Percentiles rank a stretch among this genome's conserved stretches.
Evolutionary conservation across 30 jellyfish, hydroid and myxozoan genomes (phyloP).

Genomic region (Sanderia malayensis): DNA sequence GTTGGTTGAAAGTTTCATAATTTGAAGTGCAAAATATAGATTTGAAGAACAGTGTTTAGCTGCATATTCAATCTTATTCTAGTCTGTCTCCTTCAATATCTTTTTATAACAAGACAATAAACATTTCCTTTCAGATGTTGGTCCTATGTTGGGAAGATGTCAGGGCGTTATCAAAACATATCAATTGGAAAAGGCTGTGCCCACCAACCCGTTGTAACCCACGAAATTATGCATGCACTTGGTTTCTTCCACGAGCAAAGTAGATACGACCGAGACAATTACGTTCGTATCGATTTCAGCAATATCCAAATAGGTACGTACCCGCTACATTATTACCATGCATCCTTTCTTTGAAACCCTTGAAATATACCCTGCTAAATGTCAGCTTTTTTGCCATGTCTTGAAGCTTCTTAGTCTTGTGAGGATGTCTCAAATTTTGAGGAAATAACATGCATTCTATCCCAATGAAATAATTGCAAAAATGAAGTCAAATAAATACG

Average conservation of each 20-base stretch:
- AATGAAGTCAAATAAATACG: too few relatives aligned
- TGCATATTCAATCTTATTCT: background rate
- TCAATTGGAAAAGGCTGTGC: slow-evolving; percentile 51
- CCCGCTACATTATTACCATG: too few relatives aligned
- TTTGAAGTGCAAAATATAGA: background rate
- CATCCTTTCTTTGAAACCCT: too few relatives aligned
- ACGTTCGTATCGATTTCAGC: slow-evolving; percentile 13
- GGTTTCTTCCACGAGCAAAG: slow-evolving; percentile 65
- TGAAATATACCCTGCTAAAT: too few relatives aligned
- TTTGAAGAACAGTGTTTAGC: background rate
- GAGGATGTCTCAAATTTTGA: too few relatives aligned
- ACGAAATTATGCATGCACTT: slow-evolving; percentile 65
- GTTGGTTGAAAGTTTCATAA: background rate
- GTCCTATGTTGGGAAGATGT: slow-evolving; percentile 29
- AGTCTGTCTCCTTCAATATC: too few relatives aligned
- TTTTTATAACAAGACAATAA: too few relatives aligned
- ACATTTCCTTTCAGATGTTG: slow-evolving; percentile 30
- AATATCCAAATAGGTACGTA: slow-evolving; percentile 37
- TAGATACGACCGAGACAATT: slow-evolving; percentile 54
- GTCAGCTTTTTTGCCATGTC: too few relatives aligned
- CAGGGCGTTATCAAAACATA: slow-evolving; percentile 2
- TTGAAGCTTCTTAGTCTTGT: too few relatives aligned
- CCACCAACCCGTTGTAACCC: slow-evolving; percentile 26
- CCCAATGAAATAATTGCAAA: too few relatives aligned
- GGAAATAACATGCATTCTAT: too few relatives aligned